A percentile compares a stretch with the other conserved stretches of the same genome.
These are phyloP conservation scores for Adelosebastes latens DNA, from an alignment of 2,797 vertebrate species.

Conservation along the genomic window DNA sequence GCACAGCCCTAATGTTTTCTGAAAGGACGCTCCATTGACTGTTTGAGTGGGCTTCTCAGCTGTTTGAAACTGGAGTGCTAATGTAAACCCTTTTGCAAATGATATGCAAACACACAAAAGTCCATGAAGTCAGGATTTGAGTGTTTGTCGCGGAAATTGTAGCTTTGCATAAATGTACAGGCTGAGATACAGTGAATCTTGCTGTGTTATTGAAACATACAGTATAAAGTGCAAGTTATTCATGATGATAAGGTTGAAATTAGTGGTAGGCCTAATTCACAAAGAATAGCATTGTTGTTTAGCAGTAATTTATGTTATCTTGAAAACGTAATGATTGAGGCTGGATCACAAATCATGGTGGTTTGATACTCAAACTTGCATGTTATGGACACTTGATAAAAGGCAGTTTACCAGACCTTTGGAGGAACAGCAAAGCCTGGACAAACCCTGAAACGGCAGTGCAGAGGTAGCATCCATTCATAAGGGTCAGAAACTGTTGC, in stretches of 20 bases:
- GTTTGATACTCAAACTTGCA: not conserved
- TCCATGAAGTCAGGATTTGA: not conserved
- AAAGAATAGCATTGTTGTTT: not conserved
- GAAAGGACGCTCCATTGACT: not conserved
- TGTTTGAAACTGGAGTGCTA: not conserved
- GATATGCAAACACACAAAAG: conserved; percentile 16
- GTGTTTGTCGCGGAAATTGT: not conserved
- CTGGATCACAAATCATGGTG: not conserved
- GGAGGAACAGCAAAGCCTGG: conserved; percentile 34
- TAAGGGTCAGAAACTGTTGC: rapidly evolving
- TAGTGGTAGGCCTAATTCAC: not conserved
- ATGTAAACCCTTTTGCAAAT: conserved; percentile 26
- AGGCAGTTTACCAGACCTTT: conserved; percentile 27
- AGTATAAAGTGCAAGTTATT: not conserved
- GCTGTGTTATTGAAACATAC: not conserved
- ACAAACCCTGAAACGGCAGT: not conserved
- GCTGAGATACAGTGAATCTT: not conserved
- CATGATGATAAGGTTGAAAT: not conserved
- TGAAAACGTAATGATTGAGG: not conserved
- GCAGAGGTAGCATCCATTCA: not conserved
- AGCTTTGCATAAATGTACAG: not conserved
- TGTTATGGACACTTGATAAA: conserved; percentile 6
- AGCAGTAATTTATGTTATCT: not conserved
- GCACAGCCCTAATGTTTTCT: not conserved
- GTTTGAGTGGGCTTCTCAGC: not conserved